phyloP scores from a whole-genome alignment of 2,797 vertebrate species.

The Podarcis siculus region DNA sequence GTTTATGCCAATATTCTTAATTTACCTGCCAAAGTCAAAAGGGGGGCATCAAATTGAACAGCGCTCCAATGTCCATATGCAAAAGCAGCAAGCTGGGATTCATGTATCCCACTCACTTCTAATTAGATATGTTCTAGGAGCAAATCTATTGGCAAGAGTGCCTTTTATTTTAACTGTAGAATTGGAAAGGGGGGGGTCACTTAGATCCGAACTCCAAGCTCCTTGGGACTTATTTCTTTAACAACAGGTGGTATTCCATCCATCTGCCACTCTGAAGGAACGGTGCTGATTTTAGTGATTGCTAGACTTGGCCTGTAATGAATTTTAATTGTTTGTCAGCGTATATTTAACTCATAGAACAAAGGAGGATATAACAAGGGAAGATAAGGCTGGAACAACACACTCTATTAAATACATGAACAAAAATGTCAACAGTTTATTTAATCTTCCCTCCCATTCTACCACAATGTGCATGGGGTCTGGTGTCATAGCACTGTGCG shows the following conservation, averaged over 20 bases:
- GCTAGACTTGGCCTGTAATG: not conserved
- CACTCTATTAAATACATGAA: not conserved
- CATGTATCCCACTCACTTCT: not conserved
- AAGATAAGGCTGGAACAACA: not conserved
- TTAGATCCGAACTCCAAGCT: not conserved
- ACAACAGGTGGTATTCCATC: not conserved
- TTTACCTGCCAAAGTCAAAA: not conserved
- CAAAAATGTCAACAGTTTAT: not conserved
- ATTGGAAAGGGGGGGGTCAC: not conserved
- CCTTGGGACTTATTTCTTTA: not conserved
- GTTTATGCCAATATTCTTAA: not conserved
- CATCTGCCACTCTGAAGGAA: not conserved
- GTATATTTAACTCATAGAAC: not conserved
- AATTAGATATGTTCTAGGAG: not conserved
- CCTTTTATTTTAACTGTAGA: not conserved
- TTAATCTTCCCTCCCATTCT: not conserved
- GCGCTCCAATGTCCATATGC: not conserved
- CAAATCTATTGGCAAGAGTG: not conserved
- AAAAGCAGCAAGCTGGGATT: constrained; percentile 3
- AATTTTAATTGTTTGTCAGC: constrained; percentile 2
- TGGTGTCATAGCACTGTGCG: not conserved
- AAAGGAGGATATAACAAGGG: not conserved
- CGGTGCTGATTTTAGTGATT: not conserved
- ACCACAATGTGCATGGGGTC: not conserved
- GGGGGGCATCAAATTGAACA: not conserved